Evolutionary conservation across 2,888 invertebrate species (phyloP).

Genomic region (Amiota mariae): DNA sequence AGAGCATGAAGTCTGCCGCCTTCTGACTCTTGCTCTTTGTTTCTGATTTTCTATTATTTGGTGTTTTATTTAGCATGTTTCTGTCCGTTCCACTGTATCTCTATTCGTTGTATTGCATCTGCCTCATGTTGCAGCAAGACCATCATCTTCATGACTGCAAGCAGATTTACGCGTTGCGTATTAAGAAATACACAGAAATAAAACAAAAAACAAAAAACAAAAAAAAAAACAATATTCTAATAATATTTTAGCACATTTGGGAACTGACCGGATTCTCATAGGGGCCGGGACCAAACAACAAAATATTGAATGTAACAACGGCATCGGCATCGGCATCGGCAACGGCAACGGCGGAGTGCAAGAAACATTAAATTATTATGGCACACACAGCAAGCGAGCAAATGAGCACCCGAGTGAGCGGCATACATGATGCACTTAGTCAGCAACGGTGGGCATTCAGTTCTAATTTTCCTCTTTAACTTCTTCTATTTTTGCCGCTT

Average conservation of each 20-base stretch:
- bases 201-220: not conserved
- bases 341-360: no score
- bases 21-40: not conserved
- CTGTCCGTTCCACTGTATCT: not conserved
- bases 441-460: constrained; percentile 2
- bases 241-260: constrained; percentile 28
- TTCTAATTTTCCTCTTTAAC: constrained; percentile 18
- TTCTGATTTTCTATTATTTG: not conserved
- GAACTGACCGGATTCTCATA: constrained; percentile 10
- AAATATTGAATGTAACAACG: no score
- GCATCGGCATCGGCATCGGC: no score
- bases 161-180: constrained; percentile 23
- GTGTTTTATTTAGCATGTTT: constrained; percentile 21
- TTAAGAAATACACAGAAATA: not conserved
- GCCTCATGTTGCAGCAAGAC: not conserved
- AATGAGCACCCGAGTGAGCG: not conserved
- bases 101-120: constrained; percentile 9
- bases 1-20: constrained; percentile 5
- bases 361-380: no score
- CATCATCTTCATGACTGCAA: not conserved
- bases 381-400: not conserved
- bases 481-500: constrained; percentile 1
- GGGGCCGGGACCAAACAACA: not conserved
- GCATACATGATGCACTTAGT: constrained; percentile 5
- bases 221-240: constrained; percentile 10